Evolutionary conservation across 2,888 invertebrate genomes (phyloP).

Genomic region (Nymphalis c-album): DNA sequence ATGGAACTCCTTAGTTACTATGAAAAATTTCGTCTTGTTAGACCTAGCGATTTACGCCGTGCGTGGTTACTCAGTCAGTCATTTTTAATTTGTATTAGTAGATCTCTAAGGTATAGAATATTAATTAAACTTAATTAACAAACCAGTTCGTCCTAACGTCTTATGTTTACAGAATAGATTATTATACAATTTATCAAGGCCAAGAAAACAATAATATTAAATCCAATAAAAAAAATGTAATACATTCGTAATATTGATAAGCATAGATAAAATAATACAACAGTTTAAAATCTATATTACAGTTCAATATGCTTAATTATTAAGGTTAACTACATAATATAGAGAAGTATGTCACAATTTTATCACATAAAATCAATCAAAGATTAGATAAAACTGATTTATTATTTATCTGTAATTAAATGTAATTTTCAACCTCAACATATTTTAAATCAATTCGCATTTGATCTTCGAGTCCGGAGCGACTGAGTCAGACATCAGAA

Average conservation of each 20-base stretch:
- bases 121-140: neutral
- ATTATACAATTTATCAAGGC: neutral
- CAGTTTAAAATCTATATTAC: no score
- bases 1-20: no score
- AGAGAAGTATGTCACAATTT: neutral
- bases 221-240: no score
- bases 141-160: neutral
- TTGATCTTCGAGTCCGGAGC: slow-evolving; percentile 1
- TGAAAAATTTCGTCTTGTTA: no score
- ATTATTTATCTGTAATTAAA: neutral
- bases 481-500: neutral
- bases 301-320: no score
- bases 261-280: no score
- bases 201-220: neutral
- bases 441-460: slow-evolving; percentile 9
- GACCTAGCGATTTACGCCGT: no score
- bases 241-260: no score
- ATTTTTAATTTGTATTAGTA: neutral
- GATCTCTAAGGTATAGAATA: neutral
- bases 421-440: neutral
- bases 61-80: no score
- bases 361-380: neutral
- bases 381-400: neutral
- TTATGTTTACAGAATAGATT: neutral
- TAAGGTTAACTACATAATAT: neutral